Evolutionary conservation across 1,140 invertebrate species (phyloP).

Genomic region (Limonius californicus): DNA sequence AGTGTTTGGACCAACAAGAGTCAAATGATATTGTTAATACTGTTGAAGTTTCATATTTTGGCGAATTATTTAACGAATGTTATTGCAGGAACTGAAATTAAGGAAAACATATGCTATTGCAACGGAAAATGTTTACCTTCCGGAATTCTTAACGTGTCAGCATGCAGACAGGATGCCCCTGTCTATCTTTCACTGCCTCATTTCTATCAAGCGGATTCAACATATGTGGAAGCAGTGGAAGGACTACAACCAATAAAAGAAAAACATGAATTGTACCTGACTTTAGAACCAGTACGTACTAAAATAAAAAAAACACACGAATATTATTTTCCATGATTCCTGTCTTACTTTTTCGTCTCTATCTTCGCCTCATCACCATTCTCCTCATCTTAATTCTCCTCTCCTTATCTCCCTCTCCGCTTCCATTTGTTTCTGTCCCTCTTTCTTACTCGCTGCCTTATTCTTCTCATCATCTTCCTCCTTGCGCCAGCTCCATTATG

Average conservation of each 20-base stretch:
- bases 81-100: slow-evolving; percentile 50
- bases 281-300: slow-evolving; percentile 62
- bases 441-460: no score
- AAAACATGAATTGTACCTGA: slow-evolving; percentile 64
- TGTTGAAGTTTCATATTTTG: no score
- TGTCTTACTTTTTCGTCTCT: no score
- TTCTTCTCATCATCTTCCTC: no score
- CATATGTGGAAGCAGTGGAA: slow-evolving; percentile 52
- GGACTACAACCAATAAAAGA: slow-evolving; percentile 48
- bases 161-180: slow-evolving; percentile 63
- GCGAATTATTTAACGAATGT: slow-evolving; percentile 15
- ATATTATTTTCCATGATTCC: neutral
- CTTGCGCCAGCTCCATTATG: no score
- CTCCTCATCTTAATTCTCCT: no score
- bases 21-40: no score
- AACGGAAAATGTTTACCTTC: slow-evolving; percentile 64
- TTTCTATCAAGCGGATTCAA: slow-evolving; percentile 67
- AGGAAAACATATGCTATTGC: slow-evolving; percentile 68
- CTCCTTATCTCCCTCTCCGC: no score
- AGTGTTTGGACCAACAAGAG: no score
- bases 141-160: slow-evolving; percentile 58
- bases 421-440: no score
- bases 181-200: slow-evolving; percentile 75
- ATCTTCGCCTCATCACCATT: no score
- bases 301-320: no score